Percentiles rank a stretch among this genome's conserved stretches.
phyloP scores from a whole-genome alignment of 2,113 vertebrate genomes.

The Calidris pygmaea region DNA sequence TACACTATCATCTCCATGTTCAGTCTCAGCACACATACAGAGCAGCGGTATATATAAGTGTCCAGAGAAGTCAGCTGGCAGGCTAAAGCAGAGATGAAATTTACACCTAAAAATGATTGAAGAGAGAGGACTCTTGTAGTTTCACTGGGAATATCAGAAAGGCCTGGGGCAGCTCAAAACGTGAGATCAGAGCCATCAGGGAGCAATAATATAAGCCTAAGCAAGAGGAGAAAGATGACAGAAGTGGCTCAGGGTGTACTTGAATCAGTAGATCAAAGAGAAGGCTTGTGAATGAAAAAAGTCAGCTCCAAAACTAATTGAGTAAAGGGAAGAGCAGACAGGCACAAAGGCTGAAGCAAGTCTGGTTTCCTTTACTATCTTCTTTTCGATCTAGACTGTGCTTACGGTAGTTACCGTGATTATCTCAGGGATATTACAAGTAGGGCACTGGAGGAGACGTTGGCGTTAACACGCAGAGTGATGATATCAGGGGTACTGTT shows the following conservation, averaged over 20 bases:
- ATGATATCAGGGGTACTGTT: neutral
- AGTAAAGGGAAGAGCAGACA: neutral
- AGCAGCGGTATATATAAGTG: neutral
- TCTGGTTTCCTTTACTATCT: neutral
- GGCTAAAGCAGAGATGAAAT: neutral
- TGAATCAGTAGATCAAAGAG: neutral
- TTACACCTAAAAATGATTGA: neutral
- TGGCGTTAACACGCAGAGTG: neutral
- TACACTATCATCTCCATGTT: neutral
- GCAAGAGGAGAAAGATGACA: conserved; percentile 32
- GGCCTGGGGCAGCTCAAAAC: neutral
- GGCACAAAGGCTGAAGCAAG: neutral
- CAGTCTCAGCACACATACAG: neutral
- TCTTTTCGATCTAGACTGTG: neutral
- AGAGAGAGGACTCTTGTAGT: neutral
- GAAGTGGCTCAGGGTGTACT: neutral
- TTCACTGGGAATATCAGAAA: conserved; percentile 15
- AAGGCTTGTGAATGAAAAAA: neutral
- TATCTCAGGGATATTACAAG: neutral
- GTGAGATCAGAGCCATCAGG: neutral
- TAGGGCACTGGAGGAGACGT: neutral
- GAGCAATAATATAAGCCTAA: neutral
- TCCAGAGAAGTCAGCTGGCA: neutral
- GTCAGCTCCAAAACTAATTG: neutral
- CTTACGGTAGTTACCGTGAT: neutral